These are phyloP conservation scores for Zelostemma sp. DNA, from an alignment of 1,140 invertebrate genomes.

Conservation along the genomic window DNA sequence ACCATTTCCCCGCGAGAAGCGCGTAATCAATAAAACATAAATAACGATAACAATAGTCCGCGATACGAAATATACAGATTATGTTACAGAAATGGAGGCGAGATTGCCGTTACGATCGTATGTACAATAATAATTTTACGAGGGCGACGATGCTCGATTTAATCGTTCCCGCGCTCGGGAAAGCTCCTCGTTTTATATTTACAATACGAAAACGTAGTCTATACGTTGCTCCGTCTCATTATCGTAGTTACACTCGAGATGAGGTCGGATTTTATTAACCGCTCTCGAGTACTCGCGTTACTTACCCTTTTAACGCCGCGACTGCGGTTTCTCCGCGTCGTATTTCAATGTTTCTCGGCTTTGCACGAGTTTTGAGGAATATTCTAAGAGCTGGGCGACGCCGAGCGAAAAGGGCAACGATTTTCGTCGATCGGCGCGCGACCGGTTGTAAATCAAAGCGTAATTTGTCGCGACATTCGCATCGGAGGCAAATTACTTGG, in stretches of 20 bases:
- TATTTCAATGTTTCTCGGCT: constrained; percentile 2
- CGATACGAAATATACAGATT: constrained; percentile 67
- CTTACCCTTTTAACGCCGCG: constrained; percentile 13
- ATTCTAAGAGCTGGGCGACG: neutral
- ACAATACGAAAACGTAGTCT: constrained; percentile 5
- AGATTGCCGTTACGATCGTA: constrained; percentile 43
- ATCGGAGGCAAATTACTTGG: neutral
- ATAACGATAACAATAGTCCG: constrained; percentile 62
- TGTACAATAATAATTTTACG: constrained; percentile 41
- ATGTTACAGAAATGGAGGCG: constrained; percentile 61
- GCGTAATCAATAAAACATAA: constrained; percentile 53
- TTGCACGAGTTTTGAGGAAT: neutral
- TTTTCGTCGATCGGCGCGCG: neutral
- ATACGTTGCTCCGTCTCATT: constrained; percentile 9
- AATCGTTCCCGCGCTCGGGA: neutral
- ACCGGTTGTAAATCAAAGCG: constrained; percentile 3
- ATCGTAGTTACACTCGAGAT: constrained; percentile 9
- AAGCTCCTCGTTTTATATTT: constrained; percentile 11
- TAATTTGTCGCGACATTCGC: constrained; percentile 1
- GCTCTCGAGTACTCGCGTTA: constrained; percentile 8
- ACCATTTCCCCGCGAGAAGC: constrained; percentile 15
- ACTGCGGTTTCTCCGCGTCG: constrained; percentile 4
- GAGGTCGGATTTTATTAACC: constrained; percentile 10
- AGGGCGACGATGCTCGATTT: constrained; percentile 15
- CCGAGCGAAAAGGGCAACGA: neutral